Conservation (phyloP, 2,113 vertebrate species). For the Hylia prasina region DNA sequence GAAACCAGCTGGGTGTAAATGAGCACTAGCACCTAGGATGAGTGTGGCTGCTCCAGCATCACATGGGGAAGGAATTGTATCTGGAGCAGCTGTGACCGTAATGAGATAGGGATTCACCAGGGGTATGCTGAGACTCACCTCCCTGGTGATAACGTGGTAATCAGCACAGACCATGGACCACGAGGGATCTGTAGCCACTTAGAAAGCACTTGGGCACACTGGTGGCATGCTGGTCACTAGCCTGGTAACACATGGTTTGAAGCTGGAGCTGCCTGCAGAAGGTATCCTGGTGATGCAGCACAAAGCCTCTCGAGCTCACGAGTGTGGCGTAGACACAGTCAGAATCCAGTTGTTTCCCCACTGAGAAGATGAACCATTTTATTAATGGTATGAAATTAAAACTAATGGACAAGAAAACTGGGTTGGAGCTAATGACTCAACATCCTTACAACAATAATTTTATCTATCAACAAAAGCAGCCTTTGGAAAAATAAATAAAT, state of each 20-base stretch:
- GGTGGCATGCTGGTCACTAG: background rate
- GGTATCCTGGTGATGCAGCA: background rate
- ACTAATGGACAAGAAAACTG: background rate
- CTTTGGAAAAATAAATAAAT: background rate
- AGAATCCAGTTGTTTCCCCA: background rate
- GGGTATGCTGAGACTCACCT: background rate
- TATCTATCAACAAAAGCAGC: background rate
- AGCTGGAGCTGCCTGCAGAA: background rate
- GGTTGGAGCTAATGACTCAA: background rate
- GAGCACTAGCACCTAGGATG: background rate
- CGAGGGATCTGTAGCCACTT: background rate
- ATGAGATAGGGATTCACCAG: background rate
- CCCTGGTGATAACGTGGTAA: background rate
- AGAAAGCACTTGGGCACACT: rapidly evolving
- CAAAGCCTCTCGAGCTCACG: rapidly evolving
- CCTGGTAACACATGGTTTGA: background rate
- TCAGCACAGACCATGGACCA: background rate
- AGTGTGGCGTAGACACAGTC: background rate
- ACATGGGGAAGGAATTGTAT: background rate
- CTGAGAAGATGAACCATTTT: background rate
- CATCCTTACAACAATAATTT: background rate
- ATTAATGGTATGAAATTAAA: conserved; percentile 28
- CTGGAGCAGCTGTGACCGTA: background rate
- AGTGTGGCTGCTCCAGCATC: background rate
- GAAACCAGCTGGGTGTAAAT: background rate